Percentiles rank a stretch among this genome's conserved stretches.
Conservation (phyloP, 1,140 invertebrate species). For the Cydia fagiglandana region DNA sequence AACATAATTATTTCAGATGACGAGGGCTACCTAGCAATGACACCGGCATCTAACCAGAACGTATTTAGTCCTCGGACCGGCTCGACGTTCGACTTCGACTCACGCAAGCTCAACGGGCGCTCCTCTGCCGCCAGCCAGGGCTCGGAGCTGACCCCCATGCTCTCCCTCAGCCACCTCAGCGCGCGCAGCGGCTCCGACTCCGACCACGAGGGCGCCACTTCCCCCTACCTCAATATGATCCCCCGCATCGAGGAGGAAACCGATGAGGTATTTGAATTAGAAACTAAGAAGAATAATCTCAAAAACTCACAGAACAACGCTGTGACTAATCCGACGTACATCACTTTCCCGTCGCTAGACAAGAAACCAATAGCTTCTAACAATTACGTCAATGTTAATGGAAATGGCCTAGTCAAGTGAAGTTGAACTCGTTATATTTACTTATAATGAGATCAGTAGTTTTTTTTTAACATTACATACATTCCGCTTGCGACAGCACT, state of each 20-base stretch:
- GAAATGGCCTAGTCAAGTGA: slow-evolving; percentile 71
- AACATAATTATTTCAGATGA: slow-evolving; percentile 60
- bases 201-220: slow-evolving; percentile 64
- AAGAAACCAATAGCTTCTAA: slow-evolving; percentile 66
- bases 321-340: slow-evolving; percentile 73
- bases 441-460: neutral
- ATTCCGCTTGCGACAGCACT: neutral
- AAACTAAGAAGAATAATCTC: slow-evolving; percentile 79
- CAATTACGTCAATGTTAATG: slow-evolving; percentile 61
- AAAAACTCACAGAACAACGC: slow-evolving; percentile 81
- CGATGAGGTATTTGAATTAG: slow-evolving; percentile 74
- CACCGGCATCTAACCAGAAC: slow-evolving; percentile 54
- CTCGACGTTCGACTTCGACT: slow-evolving; percentile 71
- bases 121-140: slow-evolving; percentile 65
- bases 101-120: slow-evolving; percentile 53
- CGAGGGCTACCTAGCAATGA: slow-evolving; percentile 76
- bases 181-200: slow-evolving; percentile 67
- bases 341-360: slow-evolving; percentile 54
- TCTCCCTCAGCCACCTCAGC: slow-evolving; percentile 71
- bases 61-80: slow-evolving; percentile 67
- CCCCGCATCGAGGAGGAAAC: slow-evolving; percentile 62
- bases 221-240: slow-evolving; percentile 60
- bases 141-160: slow-evolving; percentile 81
- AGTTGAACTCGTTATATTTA: neutral
- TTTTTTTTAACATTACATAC: neutral